Percentiles rank a stretch among this genome's conserved stretches.
These are phyloP conservation scores for Ariolimax columbianus DNA, from an alignment of 2,888 invertebrate genomes.

Conservation along the genomic window DNA sequence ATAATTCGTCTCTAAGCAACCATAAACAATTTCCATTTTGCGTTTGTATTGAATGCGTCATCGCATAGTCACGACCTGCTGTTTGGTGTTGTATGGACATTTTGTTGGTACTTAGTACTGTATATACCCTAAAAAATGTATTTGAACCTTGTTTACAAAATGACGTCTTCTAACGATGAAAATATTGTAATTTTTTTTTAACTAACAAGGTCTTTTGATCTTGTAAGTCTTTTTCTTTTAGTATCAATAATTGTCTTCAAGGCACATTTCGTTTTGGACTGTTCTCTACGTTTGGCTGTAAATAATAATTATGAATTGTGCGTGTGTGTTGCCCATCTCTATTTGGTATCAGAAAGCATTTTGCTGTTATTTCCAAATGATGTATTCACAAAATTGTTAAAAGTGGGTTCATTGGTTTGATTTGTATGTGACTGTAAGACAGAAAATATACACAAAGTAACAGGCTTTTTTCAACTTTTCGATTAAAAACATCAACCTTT, in stretches of 20 bases:
- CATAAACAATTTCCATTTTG: conserved; percentile 27
- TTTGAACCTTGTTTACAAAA: conserved; percentile 3
- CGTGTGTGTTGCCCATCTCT: not conserved
- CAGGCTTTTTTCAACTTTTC: too few species aligned
- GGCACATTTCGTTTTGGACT: not conserved
- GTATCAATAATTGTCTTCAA: not conserved
- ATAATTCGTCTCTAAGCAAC: conserved; percentile 12
- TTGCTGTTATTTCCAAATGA: not conserved
- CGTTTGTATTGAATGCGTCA: not conserved
- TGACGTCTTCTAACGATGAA: conserved; percentile 22
- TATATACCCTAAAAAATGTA: not conserved
- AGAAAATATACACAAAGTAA: too few species aligned
- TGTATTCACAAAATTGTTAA: not conserved
- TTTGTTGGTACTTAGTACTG: conserved; percentile 20
- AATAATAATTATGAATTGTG: not conserved
- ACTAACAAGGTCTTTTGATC: not conserved
- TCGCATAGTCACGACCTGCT: not conserved
- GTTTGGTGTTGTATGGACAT: conserved; percentile 21
- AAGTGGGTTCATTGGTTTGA: not conserved
- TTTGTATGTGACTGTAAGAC: not conserved
- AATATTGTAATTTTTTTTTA: conserved; percentile 9
- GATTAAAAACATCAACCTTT: too few species aligned
- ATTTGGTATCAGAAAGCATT: not conserved
- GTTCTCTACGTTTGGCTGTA: not conserved
- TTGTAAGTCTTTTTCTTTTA: conserved; percentile 9